Conservation (phyloP, 2,113 vertebrate species). For the Benthochromis sp. region DNA sequence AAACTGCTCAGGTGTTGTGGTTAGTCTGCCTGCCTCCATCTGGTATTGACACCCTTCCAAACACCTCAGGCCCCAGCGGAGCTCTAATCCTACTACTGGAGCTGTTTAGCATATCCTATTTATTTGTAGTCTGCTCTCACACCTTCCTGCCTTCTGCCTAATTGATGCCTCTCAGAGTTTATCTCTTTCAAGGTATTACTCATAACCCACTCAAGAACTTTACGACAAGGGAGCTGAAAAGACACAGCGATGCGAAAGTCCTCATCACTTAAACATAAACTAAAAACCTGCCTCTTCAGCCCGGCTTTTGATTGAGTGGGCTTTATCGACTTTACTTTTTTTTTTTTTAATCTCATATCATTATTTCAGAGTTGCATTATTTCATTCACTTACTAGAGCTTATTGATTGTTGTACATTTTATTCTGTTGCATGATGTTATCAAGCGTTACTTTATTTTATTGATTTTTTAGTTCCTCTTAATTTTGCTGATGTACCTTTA, state of each 20-base stretch:
- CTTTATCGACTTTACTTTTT: background rate
- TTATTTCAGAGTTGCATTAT: background rate
- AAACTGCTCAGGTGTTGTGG: conserved; percentile 30
- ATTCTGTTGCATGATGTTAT: background rate
- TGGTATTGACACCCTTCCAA: conserved; percentile 34
- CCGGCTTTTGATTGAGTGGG: background rate
- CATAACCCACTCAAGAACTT: background rate
- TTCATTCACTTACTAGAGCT: background rate
- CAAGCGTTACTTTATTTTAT: background rate
- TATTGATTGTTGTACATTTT: background rate
- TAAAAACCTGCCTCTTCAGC: background rate
- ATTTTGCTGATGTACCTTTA: background rate
- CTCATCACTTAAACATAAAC: background rate
- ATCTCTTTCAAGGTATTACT: background rate
- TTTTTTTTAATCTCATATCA: background rate
- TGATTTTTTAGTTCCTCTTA: background rate
- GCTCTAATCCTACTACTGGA: conserved; percentile 19
- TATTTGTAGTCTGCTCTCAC: conserved; percentile 25
- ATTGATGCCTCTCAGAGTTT: background rate
- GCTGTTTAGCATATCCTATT: conserved; percentile 26
- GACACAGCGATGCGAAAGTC: background rate
- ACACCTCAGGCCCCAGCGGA: conserved; percentile 19
- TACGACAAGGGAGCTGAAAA: background rate
- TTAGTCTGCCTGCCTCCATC: conserved; percentile 24
- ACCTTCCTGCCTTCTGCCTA: conserved; percentile 10